A percentile compares a stretch with the other conserved stretches of the same genome.
phyloP scores from a whole-genome alignment of 1,140 invertebrate genomes.

The Drosophila lini region DNA sequence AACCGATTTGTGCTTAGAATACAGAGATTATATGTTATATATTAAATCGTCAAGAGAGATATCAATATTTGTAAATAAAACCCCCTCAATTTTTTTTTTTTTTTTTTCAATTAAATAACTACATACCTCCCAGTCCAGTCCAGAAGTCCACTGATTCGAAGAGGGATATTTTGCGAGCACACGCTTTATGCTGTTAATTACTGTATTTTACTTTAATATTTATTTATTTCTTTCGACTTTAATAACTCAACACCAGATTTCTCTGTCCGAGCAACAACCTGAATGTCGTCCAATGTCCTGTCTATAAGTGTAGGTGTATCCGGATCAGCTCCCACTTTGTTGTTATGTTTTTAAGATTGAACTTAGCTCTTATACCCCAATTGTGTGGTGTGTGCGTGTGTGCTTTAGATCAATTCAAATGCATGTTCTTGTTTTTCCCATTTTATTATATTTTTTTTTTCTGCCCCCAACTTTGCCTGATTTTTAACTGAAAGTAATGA shows the following conservation, averaged over 20 bases:
- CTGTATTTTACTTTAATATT: too few relatives aligned
- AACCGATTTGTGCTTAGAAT: conserved; percentile 28
- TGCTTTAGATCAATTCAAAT: conserved; percentile 17
- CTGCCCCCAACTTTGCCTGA: background rate
- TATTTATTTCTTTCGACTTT: too few relatives aligned
- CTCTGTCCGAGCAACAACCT: background rate
- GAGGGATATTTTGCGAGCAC: background rate
- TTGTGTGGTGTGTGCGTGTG: conserved; percentile 5
- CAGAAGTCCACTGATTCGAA: conserved; percentile 1
- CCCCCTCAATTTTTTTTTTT: background rate
- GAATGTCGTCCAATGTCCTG: conserved; percentile 32
- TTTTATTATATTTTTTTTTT: background rate
- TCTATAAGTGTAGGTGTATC: conserved; percentile 43
- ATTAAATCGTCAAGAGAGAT: conserved; percentile 1
- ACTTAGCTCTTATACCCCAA: conserved; percentile 41
- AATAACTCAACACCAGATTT: background rate
- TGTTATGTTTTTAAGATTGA: conserved; percentile 74
- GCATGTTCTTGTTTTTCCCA: conserved; percentile 10
- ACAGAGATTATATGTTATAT: conserved; percentile 31
- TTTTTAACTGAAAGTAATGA: background rate
- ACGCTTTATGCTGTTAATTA: background rate
- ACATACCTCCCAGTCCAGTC: background rate
- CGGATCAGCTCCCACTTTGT: conserved; percentile 45
- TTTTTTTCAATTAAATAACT: background rate
- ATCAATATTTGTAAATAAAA: conserved; percentile 11